Evolutionary conservation across 2,113 vertebrate genomes (phyloP), one percentile per base, ranked within the genome.

Genomic region (Struthio camelus): DNA sequence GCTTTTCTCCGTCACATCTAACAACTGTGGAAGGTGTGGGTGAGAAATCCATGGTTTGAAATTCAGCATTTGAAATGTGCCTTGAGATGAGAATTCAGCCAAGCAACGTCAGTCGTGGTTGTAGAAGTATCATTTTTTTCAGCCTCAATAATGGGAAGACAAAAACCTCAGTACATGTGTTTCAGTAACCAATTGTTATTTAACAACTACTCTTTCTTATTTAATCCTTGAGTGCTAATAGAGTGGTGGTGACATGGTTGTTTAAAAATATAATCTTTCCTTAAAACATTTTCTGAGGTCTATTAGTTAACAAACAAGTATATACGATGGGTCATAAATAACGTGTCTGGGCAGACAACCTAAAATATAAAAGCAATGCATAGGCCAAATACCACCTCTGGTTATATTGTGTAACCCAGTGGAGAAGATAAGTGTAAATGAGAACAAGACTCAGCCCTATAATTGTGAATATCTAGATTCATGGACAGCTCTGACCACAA

Each of bases 41-140:
- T 92, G 67, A 94, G 80, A 96, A 96, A 97, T 94, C 86, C 75
- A 94, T 85, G n/a, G 51, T 87, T 94, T 94, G 80, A 85, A 96
- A 95, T 96, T 67, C 88, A 80, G 40, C 70, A n/a, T 71, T 59
- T 56, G 70, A 78, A 81, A 38, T 73, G 53, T 75, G 80, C 58
- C 66, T 80, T 93, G 79, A 95, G 94, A 91, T 32, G 50, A 83
- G 67, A 87, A 77, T 61, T 89, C 72, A 81, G 40, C 61, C 11
- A 23, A 65, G 69, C 76, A 80, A 23, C 71, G 83, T 85, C 91
- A 78, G 1, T 76, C 38, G 89, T 87, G 82, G 77, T 80, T 89
- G 88, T 91, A 69, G 91, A 91, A 79, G 20, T 30, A 23, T 91
- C 2, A 0, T 84, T 97, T 80, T 80, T 89, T 77, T 72, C 67